These are phyloP conservation scores for Felis catus DNA, from an alignment of 2,113 vertebrate genomes.

Conservation along the genomic window DNA sequence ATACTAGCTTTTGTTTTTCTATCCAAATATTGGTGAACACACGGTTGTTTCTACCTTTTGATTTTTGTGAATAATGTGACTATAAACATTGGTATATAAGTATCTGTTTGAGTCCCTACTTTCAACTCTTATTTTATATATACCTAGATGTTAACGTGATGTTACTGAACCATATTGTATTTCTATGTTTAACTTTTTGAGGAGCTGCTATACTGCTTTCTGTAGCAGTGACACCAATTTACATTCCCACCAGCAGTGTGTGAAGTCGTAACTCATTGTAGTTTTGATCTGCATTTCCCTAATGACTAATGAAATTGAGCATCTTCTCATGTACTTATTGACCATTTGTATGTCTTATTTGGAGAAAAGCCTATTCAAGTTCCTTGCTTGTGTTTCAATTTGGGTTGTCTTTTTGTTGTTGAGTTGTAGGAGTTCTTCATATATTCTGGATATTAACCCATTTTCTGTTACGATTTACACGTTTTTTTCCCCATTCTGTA, in stretches of 20 bases:
- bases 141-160: not conserved
- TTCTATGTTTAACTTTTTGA: constrained; percentile 22
- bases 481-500: not conserved
- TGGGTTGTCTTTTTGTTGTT: not conserved
- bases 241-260: not conserved
- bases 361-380: not conserved
- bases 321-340: not conserved
- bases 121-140: not conserved
- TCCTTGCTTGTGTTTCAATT: not conserved
- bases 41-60: not conserved
- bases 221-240: not conserved
- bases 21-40: not conserved
- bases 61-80: not conserved
- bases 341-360: not conserved
- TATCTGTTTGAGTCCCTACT: not conserved
- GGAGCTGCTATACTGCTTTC: not conserved
- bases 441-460: not conserved
- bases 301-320: not conserved
- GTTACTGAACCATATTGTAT: not conserved
- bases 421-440: not conserved
- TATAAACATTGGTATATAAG: not conserved
- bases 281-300: not conserved
- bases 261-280: not conserved
- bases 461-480: not conserved
- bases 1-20: not conserved